A percentile compares a stretch with the other conserved stretches of the same genome.
phyloP scores from a whole-genome alignment of 2,888 invertebrate species.

The Autographa gamma region DNA sequence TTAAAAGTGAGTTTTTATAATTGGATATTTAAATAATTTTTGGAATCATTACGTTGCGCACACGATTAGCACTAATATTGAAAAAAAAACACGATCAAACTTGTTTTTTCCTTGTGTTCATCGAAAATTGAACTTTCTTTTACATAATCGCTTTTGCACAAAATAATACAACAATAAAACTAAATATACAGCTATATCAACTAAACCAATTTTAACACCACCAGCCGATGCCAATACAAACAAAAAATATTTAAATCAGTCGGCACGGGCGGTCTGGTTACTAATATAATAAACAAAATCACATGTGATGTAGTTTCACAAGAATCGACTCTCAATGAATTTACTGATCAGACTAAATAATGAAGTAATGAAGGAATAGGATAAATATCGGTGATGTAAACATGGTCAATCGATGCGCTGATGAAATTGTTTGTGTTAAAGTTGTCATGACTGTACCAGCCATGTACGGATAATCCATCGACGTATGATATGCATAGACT shows the following conservation, averaged over 20 bases:
- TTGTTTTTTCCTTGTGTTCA: too few species aligned
- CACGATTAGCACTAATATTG: too few species aligned
- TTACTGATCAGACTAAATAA: slow-evolving; percentile 19
- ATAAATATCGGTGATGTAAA: neutral
- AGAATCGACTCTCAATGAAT: slow-evolving; percentile 31
- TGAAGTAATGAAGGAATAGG: slow-evolving; percentile 15
- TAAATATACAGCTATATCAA: slow-evolving; percentile 1
- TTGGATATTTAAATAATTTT: too few species aligned
- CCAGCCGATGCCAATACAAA: slow-evolving; percentile 42
- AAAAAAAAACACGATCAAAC: too few species aligned
- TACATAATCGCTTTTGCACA: slow-evolving; percentile 1
- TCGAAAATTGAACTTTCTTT: neutral
- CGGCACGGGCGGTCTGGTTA: slow-evolving; percentile 32
- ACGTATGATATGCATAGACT: too few species aligned
- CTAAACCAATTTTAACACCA: slow-evolving; percentile 18
- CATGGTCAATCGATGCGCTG: neutral
- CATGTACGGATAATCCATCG: too few species aligned
- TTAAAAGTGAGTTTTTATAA: neutral
- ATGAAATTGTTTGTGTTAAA: neutral
- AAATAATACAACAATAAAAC: slow-evolving; percentile 20
- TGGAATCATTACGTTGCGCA: too few species aligned
- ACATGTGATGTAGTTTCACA: slow-evolving; percentile 34
- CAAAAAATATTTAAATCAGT: slow-evolving; percentile 48
- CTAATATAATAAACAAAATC: slow-evolving; percentile 33
- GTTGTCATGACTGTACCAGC: neutral